A percentile compares a stretch with the other conserved stretches of the same genome.
Conservation (phyloP, 2,113 vertebrate species). For the Cisticola juncidis region DNA sequence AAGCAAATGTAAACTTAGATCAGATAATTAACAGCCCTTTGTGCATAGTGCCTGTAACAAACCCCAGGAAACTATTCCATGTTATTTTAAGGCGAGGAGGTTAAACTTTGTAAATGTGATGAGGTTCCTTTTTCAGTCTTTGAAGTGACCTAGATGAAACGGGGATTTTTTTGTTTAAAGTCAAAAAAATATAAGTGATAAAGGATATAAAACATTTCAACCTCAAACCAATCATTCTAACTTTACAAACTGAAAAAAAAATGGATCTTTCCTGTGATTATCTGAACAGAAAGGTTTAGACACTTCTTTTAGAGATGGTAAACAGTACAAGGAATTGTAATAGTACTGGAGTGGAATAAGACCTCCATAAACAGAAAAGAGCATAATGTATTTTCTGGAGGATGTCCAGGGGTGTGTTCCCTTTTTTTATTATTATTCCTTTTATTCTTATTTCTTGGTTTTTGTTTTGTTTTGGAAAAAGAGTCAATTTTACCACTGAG, state of each 20-base stretch:
- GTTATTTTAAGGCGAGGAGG: background rate
- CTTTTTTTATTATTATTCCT: background rate
- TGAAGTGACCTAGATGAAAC: background rate
- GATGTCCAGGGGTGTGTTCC: background rate
- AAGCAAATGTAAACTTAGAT: constrained; percentile 28
- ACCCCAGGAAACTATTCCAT: background rate
- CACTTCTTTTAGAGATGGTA: background rate
- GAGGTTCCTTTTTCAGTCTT: background rate
- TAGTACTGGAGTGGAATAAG: background rate
- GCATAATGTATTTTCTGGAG: background rate
- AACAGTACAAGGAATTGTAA: background rate
- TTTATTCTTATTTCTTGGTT: background rate
- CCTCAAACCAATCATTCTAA: background rate
- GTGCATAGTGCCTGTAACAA: background rate
- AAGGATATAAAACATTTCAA: background rate
- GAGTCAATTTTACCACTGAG: background rate
- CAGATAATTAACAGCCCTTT: background rate
- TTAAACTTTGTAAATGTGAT: background rate
- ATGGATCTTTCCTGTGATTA: background rate
- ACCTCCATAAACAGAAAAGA: background rate
- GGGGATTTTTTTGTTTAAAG: background rate
- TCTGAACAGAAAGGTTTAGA: background rate
- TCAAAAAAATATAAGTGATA: background rate
- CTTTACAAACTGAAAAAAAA: background rate
- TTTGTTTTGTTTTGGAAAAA: background rate